Evolutionary conservation across 2,888 invertebrate species (phyloP).

Genomic region (Epinotia bilunana): DNA sequence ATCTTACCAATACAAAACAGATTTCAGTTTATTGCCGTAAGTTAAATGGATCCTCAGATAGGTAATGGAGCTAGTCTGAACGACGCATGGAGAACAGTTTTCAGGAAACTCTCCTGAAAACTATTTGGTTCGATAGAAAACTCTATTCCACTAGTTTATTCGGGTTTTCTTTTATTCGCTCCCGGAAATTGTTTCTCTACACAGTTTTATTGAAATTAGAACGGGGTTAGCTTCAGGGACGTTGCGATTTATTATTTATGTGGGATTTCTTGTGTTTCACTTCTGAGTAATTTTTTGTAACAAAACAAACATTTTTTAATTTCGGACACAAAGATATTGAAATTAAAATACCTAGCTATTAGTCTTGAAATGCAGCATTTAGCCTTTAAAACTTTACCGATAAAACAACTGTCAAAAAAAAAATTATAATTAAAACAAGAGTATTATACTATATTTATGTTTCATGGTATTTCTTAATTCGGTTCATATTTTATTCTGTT

Average conservation of each 20-base stretch:
- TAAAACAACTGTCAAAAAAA: too few species aligned
- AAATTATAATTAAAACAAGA: too few species aligned
- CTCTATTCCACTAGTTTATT: constrained; percentile 79
- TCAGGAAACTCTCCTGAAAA: constrained; percentile 74
- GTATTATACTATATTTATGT: too few species aligned
- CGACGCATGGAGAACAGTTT: constrained; percentile 71
- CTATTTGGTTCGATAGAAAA: constrained; percentile 79
- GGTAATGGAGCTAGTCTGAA: constrained; percentile 65
- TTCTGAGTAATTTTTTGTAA: background rate
- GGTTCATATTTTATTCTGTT: too few species aligned
- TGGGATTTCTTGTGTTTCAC: background rate
- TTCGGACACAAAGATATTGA: too few species aligned
- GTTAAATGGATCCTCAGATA: constrained; percentile 49
- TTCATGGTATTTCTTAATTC: too few species aligned
- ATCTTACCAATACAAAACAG: background rate
- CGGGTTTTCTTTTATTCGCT: constrained; percentile 50
- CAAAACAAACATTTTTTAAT: too few species aligned
- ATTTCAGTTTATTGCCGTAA: background rate
- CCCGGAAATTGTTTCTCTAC: constrained; percentile 41
- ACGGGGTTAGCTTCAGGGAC: constrained; percentile 13
- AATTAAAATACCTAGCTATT: too few species aligned
- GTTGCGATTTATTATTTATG: background rate
- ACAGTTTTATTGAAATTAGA: constrained; percentile 41
- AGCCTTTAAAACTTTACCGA: too few species aligned
- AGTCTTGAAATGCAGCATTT: too few species aligned